Evolutionary conservation across 1,140 invertebrate species (phyloP).

Genomic region (Drosophila lacertosa): DNA sequence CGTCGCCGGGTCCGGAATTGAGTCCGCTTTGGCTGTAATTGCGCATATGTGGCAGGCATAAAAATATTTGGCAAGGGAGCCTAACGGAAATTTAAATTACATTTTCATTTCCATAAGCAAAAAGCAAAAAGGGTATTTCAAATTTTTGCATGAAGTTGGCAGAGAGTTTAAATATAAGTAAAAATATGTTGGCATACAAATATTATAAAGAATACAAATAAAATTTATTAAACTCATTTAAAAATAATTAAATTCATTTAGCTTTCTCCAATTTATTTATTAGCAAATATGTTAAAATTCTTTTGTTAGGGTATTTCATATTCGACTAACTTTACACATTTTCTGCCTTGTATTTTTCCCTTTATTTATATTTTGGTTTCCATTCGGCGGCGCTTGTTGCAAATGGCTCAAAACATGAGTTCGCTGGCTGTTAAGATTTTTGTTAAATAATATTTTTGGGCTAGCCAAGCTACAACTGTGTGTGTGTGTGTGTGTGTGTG

Average conservation of each 20-base stretch:
- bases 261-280: no score
- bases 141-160: not conserved
- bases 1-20: not conserved
- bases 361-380: constrained; percentile 4
- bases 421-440: constrained; percentile 22
- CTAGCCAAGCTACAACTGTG: constrained; percentile 14
- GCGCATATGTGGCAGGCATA: constrained; percentile 68
- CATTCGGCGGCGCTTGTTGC: not conserved
- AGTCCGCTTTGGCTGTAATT: constrained; percentile 21
- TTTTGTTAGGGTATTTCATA: not conserved
- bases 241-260: no score
- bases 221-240: no score
- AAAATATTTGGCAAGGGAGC: constrained; percentile 43
- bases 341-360: constrained; percentile 5
- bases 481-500: not conserved
- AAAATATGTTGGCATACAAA: no score
- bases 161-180: no score
- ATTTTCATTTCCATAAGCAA: constrained; percentile 50
- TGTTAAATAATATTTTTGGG: constrained; percentile 36
- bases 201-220: no score
- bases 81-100: constrained; percentile 75
- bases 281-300: no score
- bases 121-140: not conserved
- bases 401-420: constrained; percentile 16
- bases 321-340: not conserved